These are phyloP conservation scores for Tetrapedia diversipes DNA, from an alignment of 2,888 invertebrate species.

Conservation along the genomic window DNA sequence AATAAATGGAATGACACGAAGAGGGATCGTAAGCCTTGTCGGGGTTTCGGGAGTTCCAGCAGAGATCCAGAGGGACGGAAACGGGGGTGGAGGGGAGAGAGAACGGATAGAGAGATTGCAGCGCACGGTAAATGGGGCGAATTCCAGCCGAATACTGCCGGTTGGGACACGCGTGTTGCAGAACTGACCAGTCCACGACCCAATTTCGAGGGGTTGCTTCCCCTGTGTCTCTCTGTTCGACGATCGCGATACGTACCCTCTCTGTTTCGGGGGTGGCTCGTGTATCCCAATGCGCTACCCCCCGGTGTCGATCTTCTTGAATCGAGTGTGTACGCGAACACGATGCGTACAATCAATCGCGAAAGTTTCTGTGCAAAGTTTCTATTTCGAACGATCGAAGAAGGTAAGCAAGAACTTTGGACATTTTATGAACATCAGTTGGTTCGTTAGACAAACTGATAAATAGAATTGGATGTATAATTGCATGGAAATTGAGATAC, in stretches of 20 bases:
- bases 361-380: too few relatives aligned
- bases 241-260: conserved; percentile 5
- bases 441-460: too few relatives aligned
- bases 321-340: conserved; percentile 42
- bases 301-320: conserved; percentile 35
- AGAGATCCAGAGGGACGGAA: conserved; percentile 30
- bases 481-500: too few relatives aligned
- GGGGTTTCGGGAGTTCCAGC: conserved; percentile 17
- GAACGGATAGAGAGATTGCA: conserved; percentile 50
- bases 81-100: conserved; percentile 27
- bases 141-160: conserved; percentile 70
- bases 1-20: conserved; percentile 44
- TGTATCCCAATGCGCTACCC: neutral
- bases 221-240: neutral
- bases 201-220: conserved; percentile 60
- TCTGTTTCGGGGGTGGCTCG: conserved; percentile 1
- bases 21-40: conserved; percentile 32
- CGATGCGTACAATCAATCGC: neutral
- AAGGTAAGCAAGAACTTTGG: too few relatives aligned
- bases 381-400: too few relatives aligned
- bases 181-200: conserved; percentile 64
- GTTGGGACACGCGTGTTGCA: conserved; percentile 61
- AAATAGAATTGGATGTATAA: too few relatives aligned
- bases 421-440: too few relatives aligned
- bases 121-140: conserved; percentile 67